Evolutionary conservation across 2,797 vertebrate species (phyloP).

Genomic region (Enteromius paludinosus): DNA sequence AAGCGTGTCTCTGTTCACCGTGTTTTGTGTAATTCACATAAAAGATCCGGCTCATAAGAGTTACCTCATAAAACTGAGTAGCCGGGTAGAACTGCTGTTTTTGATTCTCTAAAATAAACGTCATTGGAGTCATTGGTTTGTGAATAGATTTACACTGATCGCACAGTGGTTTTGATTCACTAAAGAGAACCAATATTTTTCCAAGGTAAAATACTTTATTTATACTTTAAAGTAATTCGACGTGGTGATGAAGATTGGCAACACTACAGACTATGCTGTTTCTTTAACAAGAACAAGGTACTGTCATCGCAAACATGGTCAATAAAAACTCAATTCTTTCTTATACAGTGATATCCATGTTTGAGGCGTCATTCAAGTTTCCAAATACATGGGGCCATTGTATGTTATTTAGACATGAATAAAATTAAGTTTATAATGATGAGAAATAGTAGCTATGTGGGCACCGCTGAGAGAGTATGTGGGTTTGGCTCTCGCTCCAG

Average conservation of each 20-base stretch:
- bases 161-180: not conserved
- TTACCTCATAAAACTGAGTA: not conserved
- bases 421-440: not conserved
- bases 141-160: not conserved
- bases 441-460: conserved; percentile 9
- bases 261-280: not conserved
- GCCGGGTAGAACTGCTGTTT: not conserved
- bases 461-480: not conserved
- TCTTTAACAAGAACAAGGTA: conserved; percentile 9
- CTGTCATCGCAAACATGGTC: not conserved
- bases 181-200: not conserved
- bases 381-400: not conserved
- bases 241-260: not conserved
- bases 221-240: not conserved
- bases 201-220: not conserved
- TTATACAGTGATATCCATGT: not conserved
- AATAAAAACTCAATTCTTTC: not conserved
- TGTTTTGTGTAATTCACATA: not conserved
- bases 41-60: not conserved
- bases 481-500: conserved; percentile 1
- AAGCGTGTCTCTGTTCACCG: not conserved
- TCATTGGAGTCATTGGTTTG: not conserved
- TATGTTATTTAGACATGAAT: not conserved
- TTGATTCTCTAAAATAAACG: not conserved
- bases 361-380: not conserved